Evolutionary conservation across 92 coral and sea anemone genomes (phyloP).

Genomic region (Phenganax stokvisi): DNA sequence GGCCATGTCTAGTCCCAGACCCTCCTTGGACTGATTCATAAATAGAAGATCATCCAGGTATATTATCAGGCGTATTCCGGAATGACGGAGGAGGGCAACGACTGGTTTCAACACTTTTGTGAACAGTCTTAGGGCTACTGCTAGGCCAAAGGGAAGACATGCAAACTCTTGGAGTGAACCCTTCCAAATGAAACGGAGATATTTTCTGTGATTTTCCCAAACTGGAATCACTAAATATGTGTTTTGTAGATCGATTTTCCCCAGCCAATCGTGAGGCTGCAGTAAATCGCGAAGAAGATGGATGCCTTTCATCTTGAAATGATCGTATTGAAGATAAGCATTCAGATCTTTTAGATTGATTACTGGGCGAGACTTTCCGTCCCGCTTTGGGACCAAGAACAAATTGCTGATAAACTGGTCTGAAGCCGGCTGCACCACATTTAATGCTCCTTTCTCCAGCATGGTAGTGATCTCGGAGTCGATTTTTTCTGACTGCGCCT

Average conservation of each 20-base stretch:
- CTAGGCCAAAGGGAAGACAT: no score
- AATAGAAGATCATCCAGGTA: not conserved
- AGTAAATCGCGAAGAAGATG: no score
- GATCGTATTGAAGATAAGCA: not conserved
- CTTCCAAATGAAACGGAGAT: no score
- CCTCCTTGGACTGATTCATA: conserved; percentile 13
- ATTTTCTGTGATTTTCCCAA: no score
- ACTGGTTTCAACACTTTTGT: not conserved
- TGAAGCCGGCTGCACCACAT: no score
- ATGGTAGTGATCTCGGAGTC: no score
- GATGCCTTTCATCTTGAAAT: not conserved
- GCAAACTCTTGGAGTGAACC: no score
- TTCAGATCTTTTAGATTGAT: conserved; percentile 5
- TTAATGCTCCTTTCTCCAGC: no score
- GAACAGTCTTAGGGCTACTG: not conserved
- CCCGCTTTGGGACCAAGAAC: not conserved
- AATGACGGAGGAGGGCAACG: not conserved
- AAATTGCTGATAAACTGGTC: not conserved
- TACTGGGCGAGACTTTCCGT: not conserved
- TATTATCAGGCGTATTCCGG: not conserved
- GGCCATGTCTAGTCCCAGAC: not conserved
- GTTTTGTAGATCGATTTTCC: no score
- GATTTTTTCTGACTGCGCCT: no score
- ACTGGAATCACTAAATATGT: no score
- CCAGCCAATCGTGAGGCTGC: no score